Evolutionary conservation across 1,140 invertebrate species (phyloP).

Genomic region (Cryptotermes secundus): DNA sequence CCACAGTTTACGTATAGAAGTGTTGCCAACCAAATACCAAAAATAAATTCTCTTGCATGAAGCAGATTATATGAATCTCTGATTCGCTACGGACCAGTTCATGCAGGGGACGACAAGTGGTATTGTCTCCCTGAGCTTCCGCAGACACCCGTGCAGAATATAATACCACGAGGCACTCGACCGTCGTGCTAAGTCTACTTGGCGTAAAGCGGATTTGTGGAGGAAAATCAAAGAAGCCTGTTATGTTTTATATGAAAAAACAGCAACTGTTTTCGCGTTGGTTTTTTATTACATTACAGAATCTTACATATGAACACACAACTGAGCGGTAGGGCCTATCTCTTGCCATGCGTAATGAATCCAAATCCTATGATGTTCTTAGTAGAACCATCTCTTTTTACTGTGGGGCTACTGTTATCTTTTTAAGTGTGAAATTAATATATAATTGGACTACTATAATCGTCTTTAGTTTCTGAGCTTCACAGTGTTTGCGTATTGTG

Average conservation of each 20-base stretch:
- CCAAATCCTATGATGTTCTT: constrained; percentile 7
- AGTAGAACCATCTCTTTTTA: neutral
- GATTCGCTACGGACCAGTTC: neutral
- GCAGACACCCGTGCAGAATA: neutral
- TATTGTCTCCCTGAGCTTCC: neutral
- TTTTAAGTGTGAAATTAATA: constrained; percentile 20
- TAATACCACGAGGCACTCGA: neutral
- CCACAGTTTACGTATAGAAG: too few relatives aligned
- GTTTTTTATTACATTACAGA: constrained; percentile 10
- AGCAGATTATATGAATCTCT: neutral
- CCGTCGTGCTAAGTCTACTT: neutral
- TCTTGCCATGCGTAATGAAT: neutral
- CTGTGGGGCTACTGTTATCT: neutral
- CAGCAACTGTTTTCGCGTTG: constrained; percentile 1
- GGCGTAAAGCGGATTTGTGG: neutral
- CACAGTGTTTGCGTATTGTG: constrained; percentile 4
- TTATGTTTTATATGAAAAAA: neutral
- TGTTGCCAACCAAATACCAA: too few relatives aligned
- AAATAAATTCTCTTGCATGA: neutral
- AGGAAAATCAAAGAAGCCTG: constrained; percentile 16
- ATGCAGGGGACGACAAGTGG: neutral
- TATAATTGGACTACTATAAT: constrained; percentile 16
- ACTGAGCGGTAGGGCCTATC: neutral
- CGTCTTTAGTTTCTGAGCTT: constrained; percentile 1
- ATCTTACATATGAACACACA: neutral